Base-by-base conservation (phyloP, 2,797 vertebrate genomes). In the Tapera naevia region DNA sequence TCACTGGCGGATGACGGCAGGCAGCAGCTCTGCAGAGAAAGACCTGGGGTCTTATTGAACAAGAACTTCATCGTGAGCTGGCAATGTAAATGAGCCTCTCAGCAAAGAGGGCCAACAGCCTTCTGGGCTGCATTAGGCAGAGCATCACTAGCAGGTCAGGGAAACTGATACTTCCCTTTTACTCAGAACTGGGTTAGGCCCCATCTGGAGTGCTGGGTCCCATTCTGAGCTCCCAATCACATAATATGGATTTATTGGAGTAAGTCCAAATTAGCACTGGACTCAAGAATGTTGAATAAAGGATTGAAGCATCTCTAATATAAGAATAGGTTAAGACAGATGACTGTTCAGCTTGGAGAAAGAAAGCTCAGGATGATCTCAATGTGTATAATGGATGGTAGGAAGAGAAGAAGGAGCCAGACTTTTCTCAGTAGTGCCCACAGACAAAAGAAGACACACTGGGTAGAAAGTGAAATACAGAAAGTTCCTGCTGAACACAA, bases 1-100 rank as follows among this genome's bases (percentile, higher is more conserved):
- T 39, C 9, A n/a, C 1, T 6, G 1, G 0, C 5, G 5, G 19
- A 7, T 58, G 25, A 58, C 5, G 50, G 10, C 74, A 48, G 22
- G 71, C 8, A 70, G 8, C 6, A 57, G 4, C 6, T n/a, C 7
- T 64, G 16, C 19, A 79, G 7, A 62, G 17, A 50, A 66, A 10
- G 30, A 51, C 21, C 8, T n/a, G 9, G 3, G 3, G 15, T 83
- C 56, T n/a, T 74, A 28, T 13, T 33, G 32, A 46, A 46, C n/a
- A 73, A 30, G 16, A 27, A 58, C 3, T 12, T 79, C 48, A 41
- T 15, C 9, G 25, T 28, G 37, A 72, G 11, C 19, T 85, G 22
- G 11, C 28, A 66, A 24, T 41, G 32, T 1, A 73, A n/a, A n/a
- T 41, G 41, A 11, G 3, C 3, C 3, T 35, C 28, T 62, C 53